phyloP scores from a whole-genome alignment of 2,888 invertebrate species.

The Hydrotaea diabolus region DNA sequence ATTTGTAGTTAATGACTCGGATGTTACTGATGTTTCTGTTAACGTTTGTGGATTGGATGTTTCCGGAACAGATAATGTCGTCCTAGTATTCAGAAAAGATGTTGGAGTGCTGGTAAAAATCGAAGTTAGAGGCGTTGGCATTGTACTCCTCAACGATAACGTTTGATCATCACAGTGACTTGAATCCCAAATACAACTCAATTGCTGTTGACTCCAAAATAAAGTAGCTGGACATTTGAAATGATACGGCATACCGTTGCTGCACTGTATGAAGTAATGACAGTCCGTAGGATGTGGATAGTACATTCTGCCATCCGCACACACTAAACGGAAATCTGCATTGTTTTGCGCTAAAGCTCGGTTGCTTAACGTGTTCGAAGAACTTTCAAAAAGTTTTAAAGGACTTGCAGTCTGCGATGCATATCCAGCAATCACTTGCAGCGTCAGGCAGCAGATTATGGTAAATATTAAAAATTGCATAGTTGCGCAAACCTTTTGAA shows the following conservation, averaged over 20 bases:
- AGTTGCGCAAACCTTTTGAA: conserved; percentile 16
- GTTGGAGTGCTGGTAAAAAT: neutral
- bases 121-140: conserved; percentile 46
- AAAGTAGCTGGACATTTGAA: conserved; percentile 44
- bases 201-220: conserved; percentile 52
- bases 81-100: conserved; percentile 45
- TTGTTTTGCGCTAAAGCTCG: too few relatives aligned
- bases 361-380: neutral
- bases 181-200: conserved; percentile 44
- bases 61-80: too few relatives aligned
- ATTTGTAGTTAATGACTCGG: too few relatives aligned
- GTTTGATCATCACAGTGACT: conserved; percentile 46
- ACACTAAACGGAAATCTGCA: neutral
- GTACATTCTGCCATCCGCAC: conserved; percentile 51
- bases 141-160: neutral
- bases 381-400: neutral
- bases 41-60: too few relatives aligned
- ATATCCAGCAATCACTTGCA: neutral
- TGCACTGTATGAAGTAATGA: conserved; percentile 59
- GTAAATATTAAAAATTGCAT: neutral
- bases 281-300: conserved; percentile 67
- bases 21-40: too few relatives aligned
- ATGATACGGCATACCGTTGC: conserved; percentile 49
- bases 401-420: neutral
- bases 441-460: neutral